Conservation (phyloP, 2,113 vertebrate species). For the Gnathonemus longibarbis region DNA sequence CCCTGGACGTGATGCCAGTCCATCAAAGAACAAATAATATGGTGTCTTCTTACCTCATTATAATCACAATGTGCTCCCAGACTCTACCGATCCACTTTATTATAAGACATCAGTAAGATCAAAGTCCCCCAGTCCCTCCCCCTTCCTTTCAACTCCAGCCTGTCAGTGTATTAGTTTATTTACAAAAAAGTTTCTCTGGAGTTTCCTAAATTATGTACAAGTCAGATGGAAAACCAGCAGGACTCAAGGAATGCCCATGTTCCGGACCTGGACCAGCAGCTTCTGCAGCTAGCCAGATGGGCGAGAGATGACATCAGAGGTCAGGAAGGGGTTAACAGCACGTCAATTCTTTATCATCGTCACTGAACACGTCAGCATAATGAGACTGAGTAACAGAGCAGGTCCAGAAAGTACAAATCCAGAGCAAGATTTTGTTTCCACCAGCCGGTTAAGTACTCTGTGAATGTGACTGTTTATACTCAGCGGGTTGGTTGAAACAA, state of each 20-base stretch:
- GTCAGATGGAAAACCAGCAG: neutral
- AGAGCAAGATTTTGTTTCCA: neutral
- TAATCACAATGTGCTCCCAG: neutral
- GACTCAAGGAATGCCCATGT: neutral
- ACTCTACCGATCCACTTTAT: neutral
- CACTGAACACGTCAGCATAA: neutral
- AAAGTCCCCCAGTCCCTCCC: neutral
- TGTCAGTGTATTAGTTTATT: neutral
- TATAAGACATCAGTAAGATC: neutral
- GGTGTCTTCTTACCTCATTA: neutral
- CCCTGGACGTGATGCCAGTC: neutral
- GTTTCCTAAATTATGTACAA: neutral
- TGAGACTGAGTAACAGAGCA: neutral
- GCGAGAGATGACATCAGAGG: neutral
- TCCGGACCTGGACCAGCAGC: neutral
- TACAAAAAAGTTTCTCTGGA: neutral
- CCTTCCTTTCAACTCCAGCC: neutral
- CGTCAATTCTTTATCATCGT: neutral
- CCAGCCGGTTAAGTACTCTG: neutral
- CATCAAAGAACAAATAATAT: neutral
- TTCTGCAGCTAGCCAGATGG: neutral
- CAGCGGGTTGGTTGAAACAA: neutral
- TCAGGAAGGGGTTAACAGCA: neutral
- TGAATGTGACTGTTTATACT: neutral
- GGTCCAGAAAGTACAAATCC: neutral